Base-by-base conservation (phyloP, 2,797 vertebrate genomes). In the Lithobates pipiens region DNA sequence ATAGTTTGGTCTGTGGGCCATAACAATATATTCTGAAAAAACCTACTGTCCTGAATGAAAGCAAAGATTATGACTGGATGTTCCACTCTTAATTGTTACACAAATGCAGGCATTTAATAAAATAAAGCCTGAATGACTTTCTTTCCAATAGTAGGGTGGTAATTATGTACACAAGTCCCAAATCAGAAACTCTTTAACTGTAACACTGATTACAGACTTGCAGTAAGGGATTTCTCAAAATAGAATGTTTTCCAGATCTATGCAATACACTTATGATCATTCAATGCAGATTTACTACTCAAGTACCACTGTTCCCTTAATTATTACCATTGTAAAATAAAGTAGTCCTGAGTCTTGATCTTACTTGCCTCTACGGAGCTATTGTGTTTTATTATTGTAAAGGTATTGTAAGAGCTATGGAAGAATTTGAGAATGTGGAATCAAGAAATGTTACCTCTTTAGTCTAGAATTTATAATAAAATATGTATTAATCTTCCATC, bases 301-400 rank as follows among this genome's bases (percentile, higher is more conserved):
- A 79, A 87, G 85, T 83, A 57, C 85, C 68, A 86, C 75, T 79
- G 75, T 83, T 82, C 54, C 67, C 68, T 82, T 86, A 82, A 82
- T 82, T 69, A 86, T 74, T 86, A 68, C 76, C 61, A 86, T 79
- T 83, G 85, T 83, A 78, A 73, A 83, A 36, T 29, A 85, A 81
- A 83, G 34, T 57, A 69, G 67, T 39, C 36, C 36, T 39, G 80
- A 72, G 61, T 67, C 69, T n/a, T 68, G 80, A 78, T 42, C 80
- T 79, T 83, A 74, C 71, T 57, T 83, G 46, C 61, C 74, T 77
- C 70, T 57, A 44, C 69, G 76, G 57, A 75, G 63, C 76, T 27
- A 79, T 74, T 86, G 76, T 87, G 76, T 83, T 78, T 86, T 78
- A 78, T 16, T 86, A 69, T 78, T 57, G 39, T 69, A 74, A 57